Evolutionary conservation across 2,797 vertebrate species (phyloP), one percentile per base, ranked within the genome.

Genomic region (Pempheris klunzingeri): DNA sequence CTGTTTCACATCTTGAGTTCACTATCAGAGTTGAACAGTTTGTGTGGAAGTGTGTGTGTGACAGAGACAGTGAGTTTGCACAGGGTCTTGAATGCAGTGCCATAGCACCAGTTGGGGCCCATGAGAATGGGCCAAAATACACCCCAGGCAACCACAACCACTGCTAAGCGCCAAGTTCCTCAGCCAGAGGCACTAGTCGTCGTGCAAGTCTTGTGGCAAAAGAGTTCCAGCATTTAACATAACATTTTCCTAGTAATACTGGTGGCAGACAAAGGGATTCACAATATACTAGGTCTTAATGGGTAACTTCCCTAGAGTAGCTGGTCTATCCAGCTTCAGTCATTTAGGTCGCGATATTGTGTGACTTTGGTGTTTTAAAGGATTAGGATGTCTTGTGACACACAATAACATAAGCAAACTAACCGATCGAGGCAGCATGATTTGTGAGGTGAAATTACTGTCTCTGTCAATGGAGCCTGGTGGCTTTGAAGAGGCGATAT

Each of bases 101-200:
- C 34, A 41, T n/a, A 53, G 71, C 65, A 54, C 24, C 24, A 46
- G 60, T 30, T 6, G 18, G 52, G 43, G 66, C 67, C 62, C 71
- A 68, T 46, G 64, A 62, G 75, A 78, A 77, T 1, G 15, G 24
- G 71, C 69, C 88, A 87, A 92, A 93, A 92, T 90, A 83, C 90
- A 63, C 63, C 78, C 41, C 12, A 66, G 70, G 68, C 70, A 61
- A 88, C 84, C 58, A 41, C 44, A 44, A 69, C 57, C 47, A 18
- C 81, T 90, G 89, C 92, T 92, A 92, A 89, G 74, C 75, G 71
- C 67, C 65, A 74, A 66, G 59, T 77, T 55, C 59, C 44, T 36
- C 52, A 17, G 24, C 4, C 28, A 71, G 59, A 62, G 32, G 10
- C 36, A 55, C 22, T 22, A 46, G 54, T 63, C 72, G 73, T 70